Percentiles rank a stretch among this genome's conserved stretches.
Conservation (phyloP, 2,797 vertebrate genomes). For the Rhinatrema bivittatum region DNA sequence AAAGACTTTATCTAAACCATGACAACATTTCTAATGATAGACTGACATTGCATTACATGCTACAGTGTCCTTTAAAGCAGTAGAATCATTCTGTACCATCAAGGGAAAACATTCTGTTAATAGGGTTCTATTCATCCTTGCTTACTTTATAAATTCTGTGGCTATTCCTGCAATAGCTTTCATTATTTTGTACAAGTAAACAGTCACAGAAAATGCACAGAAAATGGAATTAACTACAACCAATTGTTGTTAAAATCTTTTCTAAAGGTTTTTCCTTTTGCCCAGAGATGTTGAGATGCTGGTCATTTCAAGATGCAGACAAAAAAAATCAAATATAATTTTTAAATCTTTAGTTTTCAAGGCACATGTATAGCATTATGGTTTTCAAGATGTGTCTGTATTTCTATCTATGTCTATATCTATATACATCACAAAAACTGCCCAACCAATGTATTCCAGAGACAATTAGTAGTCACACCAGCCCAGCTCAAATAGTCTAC, state of each 20-base stretch:
- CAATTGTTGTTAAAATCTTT: constrained; percentile 3
- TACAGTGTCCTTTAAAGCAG: constrained; percentile 21
- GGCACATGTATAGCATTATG: too few species aligned
- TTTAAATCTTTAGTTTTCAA: constrained; percentile 7
- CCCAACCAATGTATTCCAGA: too few species aligned
- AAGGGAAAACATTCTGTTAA: constrained; percentile 2
- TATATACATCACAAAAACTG: too few species aligned
- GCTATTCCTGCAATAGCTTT: too few species aligned
- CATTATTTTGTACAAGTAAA: constrained; percentile 9
- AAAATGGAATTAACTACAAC: constrained; percentile 24
- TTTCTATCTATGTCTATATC: too few species aligned
- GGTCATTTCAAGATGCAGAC: constrained; percentile 28
- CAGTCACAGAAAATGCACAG: constrained; percentile 5
- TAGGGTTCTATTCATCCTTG: too few species aligned
- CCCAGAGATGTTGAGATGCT: constrained; percentile 18
- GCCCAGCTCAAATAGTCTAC: too few species aligned
- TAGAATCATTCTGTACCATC: neutral
- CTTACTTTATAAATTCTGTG: too few species aligned
- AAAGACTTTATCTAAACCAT: constrained; percentile 22
- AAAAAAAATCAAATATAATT: constrained; percentile 14
- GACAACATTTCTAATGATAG: constrained; percentile 22
- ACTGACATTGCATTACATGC: constrained; percentile 18
- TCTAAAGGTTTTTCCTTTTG: constrained; percentile 20
- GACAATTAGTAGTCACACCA: too few species aligned
- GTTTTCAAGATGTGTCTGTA: too few species aligned